Conservation (phyloP, 1,140 invertebrate genomes). For the Theocolax elegans region DNA sequence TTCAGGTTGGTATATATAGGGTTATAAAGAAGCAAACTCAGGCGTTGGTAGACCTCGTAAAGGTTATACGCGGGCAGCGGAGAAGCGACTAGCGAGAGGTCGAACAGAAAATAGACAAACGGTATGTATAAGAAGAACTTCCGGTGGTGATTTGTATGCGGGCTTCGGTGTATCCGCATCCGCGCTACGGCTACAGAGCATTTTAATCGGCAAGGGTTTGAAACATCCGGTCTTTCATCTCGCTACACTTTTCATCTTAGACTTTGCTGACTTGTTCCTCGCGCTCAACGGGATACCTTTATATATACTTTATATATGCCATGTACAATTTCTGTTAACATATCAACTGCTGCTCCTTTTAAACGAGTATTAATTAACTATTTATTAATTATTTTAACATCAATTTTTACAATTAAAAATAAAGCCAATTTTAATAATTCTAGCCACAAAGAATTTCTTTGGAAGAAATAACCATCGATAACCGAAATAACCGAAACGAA, state of each 20-base stretch:
- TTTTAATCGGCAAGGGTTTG: slow-evolving; percentile 50
- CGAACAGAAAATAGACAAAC: slow-evolving; percentile 50
- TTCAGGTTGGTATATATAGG: background rate
- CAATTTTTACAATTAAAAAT: too few relatives aligned
- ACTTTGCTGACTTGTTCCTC: background rate
- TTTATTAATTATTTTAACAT: too few relatives aligned
- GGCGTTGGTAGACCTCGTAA: background rate
- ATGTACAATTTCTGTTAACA: too few relatives aligned
- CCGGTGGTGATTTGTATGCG: slow-evolving; percentile 60
- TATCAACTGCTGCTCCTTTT: too few relatives aligned
- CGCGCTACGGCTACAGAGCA: slow-evolving; percentile 46
- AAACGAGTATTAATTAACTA: too few relatives aligned
- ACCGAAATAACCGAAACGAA: too few relatives aligned
- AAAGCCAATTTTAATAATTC: too few relatives aligned
- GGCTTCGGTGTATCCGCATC: slow-evolving; percentile 56
- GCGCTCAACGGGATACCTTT: too few relatives aligned
- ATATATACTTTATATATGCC: too few relatives aligned
- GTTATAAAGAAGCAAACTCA: too few relatives aligned
- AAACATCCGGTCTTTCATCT: slow-evolving; percentile 49
- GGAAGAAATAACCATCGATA: too few relatives aligned
- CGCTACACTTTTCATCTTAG: slow-evolving; percentile 32
- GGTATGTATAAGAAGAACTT: slow-evolving; percentile 50
- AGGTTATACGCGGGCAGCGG: background rate
- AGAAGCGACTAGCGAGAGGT: background rate
- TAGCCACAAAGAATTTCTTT: too few relatives aligned